Evolutionary conservation across 2,797 vertebrate genomes (phyloP).

Genomic region (Catharus ustulatus): DNA sequence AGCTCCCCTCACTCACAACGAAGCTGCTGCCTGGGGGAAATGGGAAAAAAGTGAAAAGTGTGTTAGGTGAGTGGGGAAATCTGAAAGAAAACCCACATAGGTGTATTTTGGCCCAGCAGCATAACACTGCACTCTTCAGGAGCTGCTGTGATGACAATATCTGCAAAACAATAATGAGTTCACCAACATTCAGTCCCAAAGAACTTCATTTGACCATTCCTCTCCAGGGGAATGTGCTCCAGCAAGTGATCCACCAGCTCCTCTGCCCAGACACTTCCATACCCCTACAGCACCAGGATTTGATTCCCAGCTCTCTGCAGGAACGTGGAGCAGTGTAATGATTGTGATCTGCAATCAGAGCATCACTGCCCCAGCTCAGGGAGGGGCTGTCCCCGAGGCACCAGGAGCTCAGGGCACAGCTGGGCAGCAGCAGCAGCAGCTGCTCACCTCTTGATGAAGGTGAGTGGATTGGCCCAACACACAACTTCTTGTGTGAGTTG

Average conservation of each 20-base stretch:
- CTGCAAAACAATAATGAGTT: not conserved
- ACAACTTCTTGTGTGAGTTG: not conserved
- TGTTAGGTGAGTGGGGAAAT: not conserved
- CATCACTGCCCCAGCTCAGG: not conserved
- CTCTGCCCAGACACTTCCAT: not conserved
- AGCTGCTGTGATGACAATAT: not conserved
- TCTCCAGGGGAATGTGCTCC: not conserved
- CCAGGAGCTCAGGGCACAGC: not conserved
- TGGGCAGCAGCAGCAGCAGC: not conserved
- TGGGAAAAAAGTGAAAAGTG: not conserved
- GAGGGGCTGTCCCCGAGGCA: fast-evolving
- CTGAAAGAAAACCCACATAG: fast-evolving
- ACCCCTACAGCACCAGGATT: not conserved
- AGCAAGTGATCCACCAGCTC: not conserved
- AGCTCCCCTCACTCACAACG: constrained; percentile 95
- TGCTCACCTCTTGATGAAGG: not conserved
- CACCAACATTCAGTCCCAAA: not conserved
- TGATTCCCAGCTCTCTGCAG: not conserved
- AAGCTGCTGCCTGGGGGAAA: constrained; percentile 90
- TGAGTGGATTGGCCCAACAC: not conserved
- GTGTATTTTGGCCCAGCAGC: not conserved
- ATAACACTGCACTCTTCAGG: not conserved
- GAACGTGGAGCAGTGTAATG: not conserved
- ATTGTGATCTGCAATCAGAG: fast-evolving
- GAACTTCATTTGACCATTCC: not conserved